phyloP scores from a whole-genome alignment of 2,113 vertebrate species.

The Oncorhynchus kisutch region DNA sequence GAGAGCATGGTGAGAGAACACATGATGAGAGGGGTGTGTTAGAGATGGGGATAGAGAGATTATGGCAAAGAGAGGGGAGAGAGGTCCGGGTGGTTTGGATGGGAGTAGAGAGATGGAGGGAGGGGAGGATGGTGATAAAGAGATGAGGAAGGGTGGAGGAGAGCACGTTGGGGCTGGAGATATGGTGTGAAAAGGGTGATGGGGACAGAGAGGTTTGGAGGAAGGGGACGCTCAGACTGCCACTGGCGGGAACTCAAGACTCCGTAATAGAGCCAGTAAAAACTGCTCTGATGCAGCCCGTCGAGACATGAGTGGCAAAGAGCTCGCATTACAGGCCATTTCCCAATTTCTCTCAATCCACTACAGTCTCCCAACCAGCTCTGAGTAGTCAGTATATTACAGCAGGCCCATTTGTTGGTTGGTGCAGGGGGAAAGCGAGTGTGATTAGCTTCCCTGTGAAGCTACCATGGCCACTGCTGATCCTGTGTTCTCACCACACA shows the following conservation, averaged over 20 bases:
- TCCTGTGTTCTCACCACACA: constrained; percentile 28
- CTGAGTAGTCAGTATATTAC: constrained; percentile 42
- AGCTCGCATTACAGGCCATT: constrained; percentile 54
- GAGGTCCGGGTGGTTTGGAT: too few species aligned
- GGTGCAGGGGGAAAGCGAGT: constrained; percentile 44
- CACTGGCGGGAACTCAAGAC: neutral
- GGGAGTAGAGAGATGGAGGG: constrained; percentile 13
- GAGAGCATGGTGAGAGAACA: constrained; percentile 20
- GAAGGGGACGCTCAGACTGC: neutral
- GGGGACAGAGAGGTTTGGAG: neutral
- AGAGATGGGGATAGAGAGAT: constrained; percentile 16
- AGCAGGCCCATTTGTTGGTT: constrained; percentile 34
- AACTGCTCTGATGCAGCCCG: neutral
- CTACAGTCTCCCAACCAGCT: constrained; percentile 32
- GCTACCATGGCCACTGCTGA: constrained; percentile 9
- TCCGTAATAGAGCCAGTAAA: neutral
- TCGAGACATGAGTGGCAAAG: constrained; percentile 11
- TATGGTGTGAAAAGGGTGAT: neutral
- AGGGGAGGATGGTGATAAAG: constrained; percentile 18
- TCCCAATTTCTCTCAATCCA: constrained; percentile 50
- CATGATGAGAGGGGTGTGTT: neutral
- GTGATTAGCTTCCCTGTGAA: constrained; percentile 32
- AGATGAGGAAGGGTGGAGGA: constrained; percentile 4
- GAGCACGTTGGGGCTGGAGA: neutral
- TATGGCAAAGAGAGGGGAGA: neutral